phyloP scores from a whole-genome alignment of 2,113 vertebrate genomes.

The Oreochromis spilurus region DNA sequence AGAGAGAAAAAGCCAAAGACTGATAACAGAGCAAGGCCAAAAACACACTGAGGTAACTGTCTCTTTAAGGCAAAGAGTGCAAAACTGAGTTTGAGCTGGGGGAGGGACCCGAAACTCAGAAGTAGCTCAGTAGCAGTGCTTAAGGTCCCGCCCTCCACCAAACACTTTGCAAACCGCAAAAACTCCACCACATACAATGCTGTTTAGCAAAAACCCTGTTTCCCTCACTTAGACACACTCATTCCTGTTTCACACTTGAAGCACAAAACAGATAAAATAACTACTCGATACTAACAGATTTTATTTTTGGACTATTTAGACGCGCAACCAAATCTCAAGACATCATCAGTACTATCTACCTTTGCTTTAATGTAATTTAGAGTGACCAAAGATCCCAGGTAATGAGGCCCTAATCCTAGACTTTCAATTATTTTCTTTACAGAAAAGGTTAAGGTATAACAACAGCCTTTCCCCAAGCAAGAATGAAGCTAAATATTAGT shows the following conservation, averaged over 20 bases:
- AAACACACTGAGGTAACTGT: constrained; percentile 8
- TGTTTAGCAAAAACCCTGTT: constrained; percentile 38
- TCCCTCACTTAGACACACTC: not conserved
- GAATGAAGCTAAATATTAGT: not conserved
- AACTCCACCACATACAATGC: constrained; percentile 59
- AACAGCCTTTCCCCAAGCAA: not conserved
- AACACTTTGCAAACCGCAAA: constrained; percentile 68
- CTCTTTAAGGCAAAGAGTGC: constrained; percentile 58
- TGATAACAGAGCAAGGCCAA: constrained; percentile 4
- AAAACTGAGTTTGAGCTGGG: constrained; percentile 1
- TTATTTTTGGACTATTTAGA: not conserved
- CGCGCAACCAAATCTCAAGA: not conserved
- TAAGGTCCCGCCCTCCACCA: constrained; percentile 42
- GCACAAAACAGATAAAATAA: not conserved
- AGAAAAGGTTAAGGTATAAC: not conserved
- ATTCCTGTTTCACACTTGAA: not conserved
- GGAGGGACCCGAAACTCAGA: constrained; percentile 50
- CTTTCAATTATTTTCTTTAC: not conserved
- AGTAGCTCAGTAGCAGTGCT: constrained; percentile 34
- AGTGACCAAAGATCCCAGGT: not conserved
- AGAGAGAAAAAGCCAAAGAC: not conserved
- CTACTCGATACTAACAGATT: not conserved
- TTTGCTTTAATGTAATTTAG: not conserved
- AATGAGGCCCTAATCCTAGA: not conserved
- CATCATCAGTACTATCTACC: not conserved